Percentiles rank a stretch among this genome's conserved stretches.
Evolutionary conservation across 1,140 invertebrate species (phyloP).

Genomic region (Bombus vancouverensis): DNA sequence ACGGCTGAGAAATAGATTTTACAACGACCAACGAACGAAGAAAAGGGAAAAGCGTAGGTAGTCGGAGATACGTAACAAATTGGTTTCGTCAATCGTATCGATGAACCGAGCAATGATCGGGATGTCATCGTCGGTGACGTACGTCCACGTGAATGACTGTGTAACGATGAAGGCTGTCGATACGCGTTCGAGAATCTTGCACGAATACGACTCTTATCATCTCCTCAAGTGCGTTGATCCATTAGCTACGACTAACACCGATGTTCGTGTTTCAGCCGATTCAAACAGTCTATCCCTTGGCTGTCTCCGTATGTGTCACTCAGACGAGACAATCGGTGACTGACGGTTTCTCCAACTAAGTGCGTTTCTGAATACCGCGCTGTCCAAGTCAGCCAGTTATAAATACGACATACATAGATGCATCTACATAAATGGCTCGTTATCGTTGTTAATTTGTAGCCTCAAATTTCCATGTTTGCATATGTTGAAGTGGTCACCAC

Average conservation of each 20-base stretch:
- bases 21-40: not conserved
- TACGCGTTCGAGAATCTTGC: conserved; percentile 20
- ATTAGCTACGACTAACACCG: conserved; percentile 2
- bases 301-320: conserved; percentile 15
- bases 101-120: not conserved
- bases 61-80: not conserved
- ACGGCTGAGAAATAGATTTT: not conserved
- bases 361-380: not conserved
- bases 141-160: not conserved
- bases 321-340: not conserved
- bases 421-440: not conserved
- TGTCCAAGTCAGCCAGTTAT: not conserved
- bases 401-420: not conserved
- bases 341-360: conserved; percentile 27
- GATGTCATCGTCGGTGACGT: not conserved
- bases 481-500: too few species aligned
- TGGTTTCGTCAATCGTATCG: not conserved
- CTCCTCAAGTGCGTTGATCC: conserved; percentile 5
- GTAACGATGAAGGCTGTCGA: conserved; percentile 27
- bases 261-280: not conserved
- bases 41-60: not conserved
- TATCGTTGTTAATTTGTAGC: not conserved
- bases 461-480: not conserved
- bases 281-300: conserved; percentile 10
- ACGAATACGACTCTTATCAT: conserved; percentile 22